phyloP scores from a whole-genome alignment of 2,797 vertebrate genomes.

The Semotilus atromaculatus region DNA sequence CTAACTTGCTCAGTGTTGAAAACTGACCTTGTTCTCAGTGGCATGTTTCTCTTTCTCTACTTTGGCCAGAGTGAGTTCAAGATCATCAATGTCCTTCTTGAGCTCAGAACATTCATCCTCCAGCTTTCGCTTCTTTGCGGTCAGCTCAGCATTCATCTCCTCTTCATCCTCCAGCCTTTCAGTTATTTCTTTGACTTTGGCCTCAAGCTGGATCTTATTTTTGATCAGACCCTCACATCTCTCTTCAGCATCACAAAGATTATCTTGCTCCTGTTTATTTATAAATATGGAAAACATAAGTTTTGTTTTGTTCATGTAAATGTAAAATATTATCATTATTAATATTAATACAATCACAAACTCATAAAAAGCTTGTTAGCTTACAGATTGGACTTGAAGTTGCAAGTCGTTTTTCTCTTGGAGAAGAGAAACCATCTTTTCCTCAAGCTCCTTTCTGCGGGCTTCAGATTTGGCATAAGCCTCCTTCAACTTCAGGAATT shows the following conservation, averaged over 20 bases:
- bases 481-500: conserved; percentile 86
- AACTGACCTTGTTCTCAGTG: conserved; percentile 87
- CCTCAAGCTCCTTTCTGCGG: conserved; percentile 81
- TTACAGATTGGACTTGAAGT: conserved; percentile 61
- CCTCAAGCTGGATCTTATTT: conserved; percentile 90
- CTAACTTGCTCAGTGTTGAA: not conserved
- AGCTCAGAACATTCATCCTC: conserved; percentile 89
- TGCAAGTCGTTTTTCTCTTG: conserved; percentile 76
- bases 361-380: no score
- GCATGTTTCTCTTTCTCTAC: conserved; percentile 93
- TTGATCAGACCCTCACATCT: conserved; percentile 91
- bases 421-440: conserved; percentile 80
- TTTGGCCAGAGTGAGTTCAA: conserved; percentile 87
- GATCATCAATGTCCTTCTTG: conserved; percentile 89
- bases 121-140: conserved; percentile 85
- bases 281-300: no score
- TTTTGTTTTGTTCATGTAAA: no score
- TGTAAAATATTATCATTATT: no score
- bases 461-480: conserved; percentile 79
- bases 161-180: conserved; percentile 81
- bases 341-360: no score
- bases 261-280: conserved; percentile 79
- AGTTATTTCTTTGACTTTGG: conserved; percentile 86
- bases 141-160: conserved; percentile 85
- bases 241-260: conserved; percentile 84